These are phyloP conservation scores for Acronicta aceris DNA, from an alignment of 2,888 invertebrate species.

Conservation along the genomic window DNA sequence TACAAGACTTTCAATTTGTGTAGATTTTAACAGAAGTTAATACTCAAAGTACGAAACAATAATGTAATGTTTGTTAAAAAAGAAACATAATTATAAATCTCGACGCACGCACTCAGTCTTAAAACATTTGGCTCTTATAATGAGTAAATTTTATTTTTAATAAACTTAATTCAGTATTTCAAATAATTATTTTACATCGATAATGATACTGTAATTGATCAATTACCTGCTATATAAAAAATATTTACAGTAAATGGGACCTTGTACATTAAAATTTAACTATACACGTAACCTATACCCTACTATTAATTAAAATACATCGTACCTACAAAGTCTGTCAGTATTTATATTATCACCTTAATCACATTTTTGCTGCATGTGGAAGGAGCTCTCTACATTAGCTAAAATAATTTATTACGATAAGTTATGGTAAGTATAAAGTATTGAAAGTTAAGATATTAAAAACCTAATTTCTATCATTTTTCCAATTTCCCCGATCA, in stretches of 20 bases:
- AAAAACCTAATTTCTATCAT: conserved; percentile 84
- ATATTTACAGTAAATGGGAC: conserved; percentile 72
- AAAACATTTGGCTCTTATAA: conserved; percentile 87
- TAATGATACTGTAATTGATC: conserved; percentile 62
- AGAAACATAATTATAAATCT: conserved; percentile 60
- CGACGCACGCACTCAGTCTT: conserved; percentile 86
- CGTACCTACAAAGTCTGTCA: conserved; percentile 71
- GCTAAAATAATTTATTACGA: conserved; percentile 70
- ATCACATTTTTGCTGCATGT: conserved; percentile 78
- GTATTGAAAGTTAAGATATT: conserved; percentile 40
- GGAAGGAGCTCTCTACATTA: conserved; percentile 73
- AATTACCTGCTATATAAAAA: conserved; percentile 62
- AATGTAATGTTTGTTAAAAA: conserved; percentile 31
- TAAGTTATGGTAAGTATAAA: conserved; percentile 38
- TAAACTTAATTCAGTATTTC: conserved; percentile 63
- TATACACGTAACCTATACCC: conserved; percentile 63
- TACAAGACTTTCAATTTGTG: conserved; percentile 37
- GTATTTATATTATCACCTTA: conserved; percentile 79
- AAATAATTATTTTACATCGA: conserved; percentile 59
- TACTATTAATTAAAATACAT: conserved; percentile 73
- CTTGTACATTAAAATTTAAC: conserved; percentile 67
- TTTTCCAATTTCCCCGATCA: conserved; percentile 87
- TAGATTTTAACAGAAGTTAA: conserved; percentile 31
- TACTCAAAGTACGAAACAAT: conserved; percentile 33
- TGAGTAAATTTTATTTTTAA: conserved; percentile 73